Percentiles rank a stretch among this genome's conserved stretches.
Evolutionary conservation across 2,797 vertebrate species (phyloP).

Genomic region (Graptemys geographica): DNA sequence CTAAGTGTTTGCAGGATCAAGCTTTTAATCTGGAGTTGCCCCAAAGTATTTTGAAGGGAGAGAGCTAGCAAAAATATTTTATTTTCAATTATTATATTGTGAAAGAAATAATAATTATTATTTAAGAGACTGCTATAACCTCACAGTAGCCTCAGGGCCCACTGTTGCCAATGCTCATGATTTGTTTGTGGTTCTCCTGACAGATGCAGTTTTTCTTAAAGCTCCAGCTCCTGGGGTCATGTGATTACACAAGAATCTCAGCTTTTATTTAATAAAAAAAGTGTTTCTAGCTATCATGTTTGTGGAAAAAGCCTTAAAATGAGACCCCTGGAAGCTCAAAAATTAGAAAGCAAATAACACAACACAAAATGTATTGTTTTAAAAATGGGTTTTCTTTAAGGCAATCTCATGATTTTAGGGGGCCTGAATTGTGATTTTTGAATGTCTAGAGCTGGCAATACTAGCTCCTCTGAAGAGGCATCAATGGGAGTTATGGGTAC

Average conservation of each 20-base stretch:
- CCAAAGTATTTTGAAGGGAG: neutral
- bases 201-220: neutral
- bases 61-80: neutral
- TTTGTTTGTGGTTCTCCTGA: neutral
- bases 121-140: neutral
- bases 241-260: neutral
- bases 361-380: no score
- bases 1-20: neutral
- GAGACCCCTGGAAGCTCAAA: neutral
- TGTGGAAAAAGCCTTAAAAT: accelerated
- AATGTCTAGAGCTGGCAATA: neutral
- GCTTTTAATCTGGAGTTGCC: neutral
- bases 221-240: neutral
- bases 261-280: neutral
- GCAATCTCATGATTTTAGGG: neutral
- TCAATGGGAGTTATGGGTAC: neutral
- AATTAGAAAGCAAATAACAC: constrained; percentile 9
- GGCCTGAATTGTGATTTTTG: neutral
- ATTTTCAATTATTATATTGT: neutral
- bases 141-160: neutral
- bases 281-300: neutral
- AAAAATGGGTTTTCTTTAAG: neutral
- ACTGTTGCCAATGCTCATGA: accelerated
- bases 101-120: neutral
- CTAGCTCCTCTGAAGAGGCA: neutral